Conservation (phyloP, 2,888 invertebrate species). For the Peribatodes rhomboidaria region DNA sequence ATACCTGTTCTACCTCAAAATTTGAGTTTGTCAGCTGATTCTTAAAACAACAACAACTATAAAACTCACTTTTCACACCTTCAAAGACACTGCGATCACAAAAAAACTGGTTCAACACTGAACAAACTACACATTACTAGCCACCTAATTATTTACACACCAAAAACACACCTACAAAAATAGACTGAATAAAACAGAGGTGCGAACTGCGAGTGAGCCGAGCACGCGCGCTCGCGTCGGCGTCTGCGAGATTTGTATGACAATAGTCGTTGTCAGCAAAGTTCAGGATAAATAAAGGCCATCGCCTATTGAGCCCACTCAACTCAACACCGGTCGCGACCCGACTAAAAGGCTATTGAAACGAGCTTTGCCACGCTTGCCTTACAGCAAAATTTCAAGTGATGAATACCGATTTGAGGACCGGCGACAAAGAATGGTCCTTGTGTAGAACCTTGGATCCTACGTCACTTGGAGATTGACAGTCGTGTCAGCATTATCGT, state of each 20-base stretch:
- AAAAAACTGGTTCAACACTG: constrained; percentile 11
- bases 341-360: background rate
- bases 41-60: background rate
- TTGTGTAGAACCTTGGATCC: too few species aligned
- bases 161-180: constrained; percentile 28
- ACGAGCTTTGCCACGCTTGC: background rate
- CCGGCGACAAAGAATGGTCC: too few species aligned
- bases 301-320: constrained; percentile 1
- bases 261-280: constrained; percentile 42
- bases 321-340: background rate
- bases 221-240: constrained; percentile 33
- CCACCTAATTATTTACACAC: constrained; percentile 21
- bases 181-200: constrained; percentile 32
- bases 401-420: too few species aligned
- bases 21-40: background rate
- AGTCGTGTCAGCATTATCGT: too few species aligned
- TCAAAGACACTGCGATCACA: constrained; percentile 5
- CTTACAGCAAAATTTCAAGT: too few species aligned
- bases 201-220: constrained; percentile 22
- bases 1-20: background rate
- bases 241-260: constrained; percentile 43
- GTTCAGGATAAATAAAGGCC: constrained; percentile 42
- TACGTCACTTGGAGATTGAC: too few species aligned
- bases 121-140: constrained; percentile 28
- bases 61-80: constrained; percentile 3